phyloP scores from a whole-genome alignment of 2,113 vertebrate genomes.

The Desmodus rotundus region DNA sequence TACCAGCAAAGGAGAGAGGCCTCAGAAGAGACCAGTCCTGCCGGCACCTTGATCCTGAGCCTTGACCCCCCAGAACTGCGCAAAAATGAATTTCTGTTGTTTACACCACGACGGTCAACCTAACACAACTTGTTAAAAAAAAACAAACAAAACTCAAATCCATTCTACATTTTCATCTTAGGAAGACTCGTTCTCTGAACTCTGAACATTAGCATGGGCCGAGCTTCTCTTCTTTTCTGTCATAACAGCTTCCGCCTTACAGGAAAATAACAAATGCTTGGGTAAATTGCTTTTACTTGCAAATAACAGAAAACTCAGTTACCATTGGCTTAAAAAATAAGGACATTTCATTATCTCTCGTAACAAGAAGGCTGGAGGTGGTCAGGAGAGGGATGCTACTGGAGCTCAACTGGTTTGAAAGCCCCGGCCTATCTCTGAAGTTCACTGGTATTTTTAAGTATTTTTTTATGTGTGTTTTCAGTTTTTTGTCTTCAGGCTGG shows the following conservation, averaged over 20 bases:
- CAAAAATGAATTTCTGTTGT: background rate
- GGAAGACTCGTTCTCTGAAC: background rate
- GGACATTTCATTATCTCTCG: background rate
- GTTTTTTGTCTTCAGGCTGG: background rate
- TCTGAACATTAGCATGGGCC: background rate
- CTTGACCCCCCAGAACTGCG: background rate
- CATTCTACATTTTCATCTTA: background rate
- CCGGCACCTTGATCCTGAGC: background rate
- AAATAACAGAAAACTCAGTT: slow-evolving; percentile 17
- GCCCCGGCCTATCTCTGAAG: background rate
- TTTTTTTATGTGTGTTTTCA: background rate
- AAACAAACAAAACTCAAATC: background rate
- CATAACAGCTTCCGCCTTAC: background rate
- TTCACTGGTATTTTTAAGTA: background rate
- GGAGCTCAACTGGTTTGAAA: background rate
- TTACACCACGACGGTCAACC: background rate
- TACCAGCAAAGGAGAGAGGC: background rate
- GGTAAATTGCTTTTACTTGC: background rate
- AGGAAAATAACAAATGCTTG: background rate
- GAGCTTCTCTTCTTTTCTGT: background rate
- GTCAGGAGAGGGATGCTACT: background rate
- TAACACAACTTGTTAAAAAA: background rate
- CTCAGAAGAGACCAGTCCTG: background rate
- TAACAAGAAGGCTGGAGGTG: background rate
- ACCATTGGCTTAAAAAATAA: slow-evolving; percentile 2